Conservation (phyloP, 64 coral and sea anemone species). For the Acropora yongei region DNA sequence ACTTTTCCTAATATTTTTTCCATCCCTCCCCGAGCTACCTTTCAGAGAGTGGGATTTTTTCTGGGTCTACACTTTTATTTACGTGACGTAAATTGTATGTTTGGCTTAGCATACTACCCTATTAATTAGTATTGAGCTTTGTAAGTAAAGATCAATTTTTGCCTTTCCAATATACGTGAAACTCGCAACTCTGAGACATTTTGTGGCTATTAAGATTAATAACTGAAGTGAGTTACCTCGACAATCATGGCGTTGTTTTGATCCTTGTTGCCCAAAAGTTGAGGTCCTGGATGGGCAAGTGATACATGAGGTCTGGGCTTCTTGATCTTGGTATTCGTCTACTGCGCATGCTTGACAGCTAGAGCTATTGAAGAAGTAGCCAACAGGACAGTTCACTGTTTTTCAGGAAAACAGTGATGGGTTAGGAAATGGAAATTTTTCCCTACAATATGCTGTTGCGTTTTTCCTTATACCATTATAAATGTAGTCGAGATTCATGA, state of each 20-base stretch:
- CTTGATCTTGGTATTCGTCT: slow-evolving; percentile 51
- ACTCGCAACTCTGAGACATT: neutral
- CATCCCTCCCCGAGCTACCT: no score
- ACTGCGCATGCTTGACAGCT: slow-evolving; percentile 45
- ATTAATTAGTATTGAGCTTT: neutral
- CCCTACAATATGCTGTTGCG: neutral
- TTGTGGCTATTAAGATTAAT: neutral
- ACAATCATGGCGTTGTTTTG: slow-evolving; percentile 13
- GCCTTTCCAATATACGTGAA: neutral
- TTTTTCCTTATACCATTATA: neutral
- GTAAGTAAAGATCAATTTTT: neutral
- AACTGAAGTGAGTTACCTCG: neutral
- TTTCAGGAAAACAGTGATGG: neutral
- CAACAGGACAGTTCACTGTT: slow-evolving; percentile 48
- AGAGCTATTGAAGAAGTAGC: slow-evolving; percentile 31
- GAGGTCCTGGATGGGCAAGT: slow-evolving; percentile 50
- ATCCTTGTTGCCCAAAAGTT: slow-evolving; percentile 31
- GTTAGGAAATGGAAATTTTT: neutral
- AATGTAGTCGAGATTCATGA: neutral
- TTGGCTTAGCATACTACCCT: neutral
- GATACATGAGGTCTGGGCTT: slow-evolving; percentile 39
- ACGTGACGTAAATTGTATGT: neutral
- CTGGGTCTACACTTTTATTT: neutral
- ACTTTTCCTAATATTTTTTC: no score
- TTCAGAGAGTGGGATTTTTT: no score